A percentile compares a stretch with the other conserved stretches of the same genome.
Evolutionary conservation across 1,140 invertebrate genomes (phyloP).

Genomic region (Drosophila sturtevanti): DNA sequence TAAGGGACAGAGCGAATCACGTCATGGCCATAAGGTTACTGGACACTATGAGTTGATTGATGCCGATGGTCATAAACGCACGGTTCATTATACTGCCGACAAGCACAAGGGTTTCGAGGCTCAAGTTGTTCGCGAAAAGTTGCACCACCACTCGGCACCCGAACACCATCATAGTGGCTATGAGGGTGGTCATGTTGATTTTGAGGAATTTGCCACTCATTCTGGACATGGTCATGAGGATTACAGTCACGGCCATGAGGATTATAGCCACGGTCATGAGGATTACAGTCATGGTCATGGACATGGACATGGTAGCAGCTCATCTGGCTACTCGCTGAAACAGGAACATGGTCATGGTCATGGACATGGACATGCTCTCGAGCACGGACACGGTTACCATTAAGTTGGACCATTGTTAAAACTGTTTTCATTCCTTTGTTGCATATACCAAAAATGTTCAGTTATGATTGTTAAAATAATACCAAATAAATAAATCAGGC

Average conservation of each 20-base stretch:
- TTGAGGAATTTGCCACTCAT: slow-evolving; percentile 54
- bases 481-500: slow-evolving; percentile 59
- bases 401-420: slow-evolving; percentile 33
- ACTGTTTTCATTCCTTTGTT: slow-evolving; percentile 25
- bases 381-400: slow-evolving; percentile 52
- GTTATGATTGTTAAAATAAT: slow-evolving; percentile 51
- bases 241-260: slow-evolving; percentile 39
- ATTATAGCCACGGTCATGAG: slow-evolving; percentile 25
- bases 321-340: slow-evolving; percentile 38
- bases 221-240: slow-evolving; percentile 43
- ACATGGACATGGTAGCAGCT: slow-evolving; percentile 37
- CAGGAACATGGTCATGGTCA: slow-evolving; percentile 50
- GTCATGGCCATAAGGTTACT: slow-evolving; percentile 76
- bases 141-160: slow-evolving; percentile 73
- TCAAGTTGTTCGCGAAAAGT: slow-evolving; percentile 79
- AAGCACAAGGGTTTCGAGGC: slow-evolving; percentile 82
- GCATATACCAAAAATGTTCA: slow-evolving; percentile 46
- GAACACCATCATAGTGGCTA: slow-evolving; percentile 65
- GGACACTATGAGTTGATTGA: slow-evolving; percentile 82
- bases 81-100: slow-evolving; percentile 83
- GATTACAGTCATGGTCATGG: slow-evolving; percentile 23
- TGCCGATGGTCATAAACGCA: slow-evolving; percentile 82
- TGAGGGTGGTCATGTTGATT: slow-evolving; percentile 61
- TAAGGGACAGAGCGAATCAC: slow-evolving; percentile 59
- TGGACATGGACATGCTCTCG: slow-evolving; percentile 40